Evolutionary conservation across 2,113 vertebrate species (phyloP), one percentile per base, ranked within the genome.

Genomic region (Carettochelys insculpta): DNA sequence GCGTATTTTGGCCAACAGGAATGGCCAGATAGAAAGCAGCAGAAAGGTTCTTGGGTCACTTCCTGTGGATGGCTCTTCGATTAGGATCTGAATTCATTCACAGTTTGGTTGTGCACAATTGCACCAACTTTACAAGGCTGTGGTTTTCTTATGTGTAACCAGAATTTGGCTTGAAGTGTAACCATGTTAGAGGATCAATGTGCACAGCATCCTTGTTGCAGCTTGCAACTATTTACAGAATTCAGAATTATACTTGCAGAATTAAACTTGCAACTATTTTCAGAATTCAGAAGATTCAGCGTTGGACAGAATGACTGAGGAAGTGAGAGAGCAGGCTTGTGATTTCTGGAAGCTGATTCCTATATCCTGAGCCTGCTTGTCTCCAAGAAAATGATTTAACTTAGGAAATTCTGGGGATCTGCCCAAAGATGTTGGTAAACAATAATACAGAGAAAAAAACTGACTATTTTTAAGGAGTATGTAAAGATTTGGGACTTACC

Each of bases 81-180:
- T 31, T 61, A 5, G 20, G 38, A 38, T 6, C 9, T 34, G 29
- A 24, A 43, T 58, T 48, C 52, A 47, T 8, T n/a, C 4, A 1
- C 31, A 20, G 41, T 34, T 31, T 22, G 10, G 1, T 4, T 0
- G 0, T 81, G 53, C 27, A 73, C 3, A 38, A 3, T 56, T 61
- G 24, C 12, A 20, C 53, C 24, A 1, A 34, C 4, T 2, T 1
- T 73, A 25, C 1, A 53, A 38, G 11, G 56, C 31, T 8, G 8
- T 0, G 2, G 43, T 79, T 82, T 45, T 47, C 4, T 0, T 19
- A 0, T 12, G 52, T 56, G 5, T n/a, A 77, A 53, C 52, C 51
- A 47, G 24, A 75, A 75, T 43, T 45, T 43, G 13, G 41, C 45
- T 41, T 13, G 27, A 45, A 75, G 24, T 45, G 6, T 45, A 22